These are phyloP conservation scores for Conus betulinus DNA, from an alignment of 1,140 invertebrate genomes.

Conservation along the genomic window DNA sequence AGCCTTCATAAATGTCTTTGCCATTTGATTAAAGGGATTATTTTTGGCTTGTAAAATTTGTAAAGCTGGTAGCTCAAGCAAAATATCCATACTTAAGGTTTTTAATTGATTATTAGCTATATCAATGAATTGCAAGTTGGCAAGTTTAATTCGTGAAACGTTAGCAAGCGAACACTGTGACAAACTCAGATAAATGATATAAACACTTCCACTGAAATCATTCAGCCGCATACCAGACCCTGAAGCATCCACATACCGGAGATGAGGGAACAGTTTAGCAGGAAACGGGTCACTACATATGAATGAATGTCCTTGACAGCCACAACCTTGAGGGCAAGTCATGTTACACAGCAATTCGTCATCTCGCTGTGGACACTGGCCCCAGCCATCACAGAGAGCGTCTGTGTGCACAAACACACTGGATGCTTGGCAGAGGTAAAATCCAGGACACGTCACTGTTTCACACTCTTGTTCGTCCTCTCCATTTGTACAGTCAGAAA, in stretches of 20 bases:
- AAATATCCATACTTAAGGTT: background rate
- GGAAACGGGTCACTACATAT: background rate
- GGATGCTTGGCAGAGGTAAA: conserved; percentile 30
- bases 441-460: conserved; percentile 29
- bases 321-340: conserved; percentile 47
- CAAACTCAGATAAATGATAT: background rate
- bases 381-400: too few relatives aligned
- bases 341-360: conserved; percentile 36
- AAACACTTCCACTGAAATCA: background rate
- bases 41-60: conserved; percentile 9
- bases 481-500: background rate
- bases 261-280: background rate
- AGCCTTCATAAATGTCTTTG: background rate
- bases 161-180: background rate
- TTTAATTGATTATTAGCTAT: conserved; percentile 29
- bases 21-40: background rate
- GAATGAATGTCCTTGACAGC: conserved; percentile 22
- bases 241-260: background rate
- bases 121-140: conserved; percentile 7
- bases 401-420: too few relatives aligned
- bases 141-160: background rate
- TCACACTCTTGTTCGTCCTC: conserved; percentile 9
- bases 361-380: conserved; percentile 39
- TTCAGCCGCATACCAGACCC: background rate
- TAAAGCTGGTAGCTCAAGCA: conserved; percentile 19